These are phyloP conservation scores for Myopa tessellatipennis DNA, from an alignment of 2,888 invertebrate species.

Conservation along the genomic window DNA sequence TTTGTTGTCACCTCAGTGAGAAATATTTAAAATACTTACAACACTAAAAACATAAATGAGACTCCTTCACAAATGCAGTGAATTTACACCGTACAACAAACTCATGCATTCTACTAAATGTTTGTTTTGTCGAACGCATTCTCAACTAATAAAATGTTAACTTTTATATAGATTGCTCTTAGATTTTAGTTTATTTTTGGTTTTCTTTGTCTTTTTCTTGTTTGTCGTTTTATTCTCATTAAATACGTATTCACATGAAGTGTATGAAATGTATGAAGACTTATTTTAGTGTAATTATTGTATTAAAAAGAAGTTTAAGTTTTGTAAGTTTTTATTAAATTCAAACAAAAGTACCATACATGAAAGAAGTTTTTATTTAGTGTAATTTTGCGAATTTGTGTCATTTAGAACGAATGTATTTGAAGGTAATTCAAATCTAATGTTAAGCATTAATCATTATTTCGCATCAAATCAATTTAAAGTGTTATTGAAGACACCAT, in stretches of 20 bases:
- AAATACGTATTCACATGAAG: neutral
- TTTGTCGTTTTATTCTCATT: neutral
- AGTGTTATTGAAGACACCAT: no score
- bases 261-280: no score
- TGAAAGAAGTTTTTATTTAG: neutral
- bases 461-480: no score
- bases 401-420: neutral
- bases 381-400: neutral
- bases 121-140: slow-evolving; percentile 29
- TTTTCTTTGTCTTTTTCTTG: neutral
- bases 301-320: slow-evolving; percentile 36
- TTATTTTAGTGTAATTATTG: no score
- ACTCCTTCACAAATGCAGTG: slow-evolving; percentile 14
- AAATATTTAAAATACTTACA: neutral
- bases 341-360: neutral
- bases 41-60: neutral
- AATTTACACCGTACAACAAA: slow-evolving; percentile 16
- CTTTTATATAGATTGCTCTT: neutral
- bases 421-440: no score
- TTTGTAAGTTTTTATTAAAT: neutral
- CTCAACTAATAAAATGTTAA: neutral
- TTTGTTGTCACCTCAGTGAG: neutral
- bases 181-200: neutral
- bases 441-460: no score
- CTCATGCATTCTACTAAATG: slow-evolving; percentile 34